Percentiles rank a stretch among this genome's conserved stretches.
phyloP scores from a whole-genome alignment of 2,797 vertebrate species.

The Trematomus bernacchii region DNA sequence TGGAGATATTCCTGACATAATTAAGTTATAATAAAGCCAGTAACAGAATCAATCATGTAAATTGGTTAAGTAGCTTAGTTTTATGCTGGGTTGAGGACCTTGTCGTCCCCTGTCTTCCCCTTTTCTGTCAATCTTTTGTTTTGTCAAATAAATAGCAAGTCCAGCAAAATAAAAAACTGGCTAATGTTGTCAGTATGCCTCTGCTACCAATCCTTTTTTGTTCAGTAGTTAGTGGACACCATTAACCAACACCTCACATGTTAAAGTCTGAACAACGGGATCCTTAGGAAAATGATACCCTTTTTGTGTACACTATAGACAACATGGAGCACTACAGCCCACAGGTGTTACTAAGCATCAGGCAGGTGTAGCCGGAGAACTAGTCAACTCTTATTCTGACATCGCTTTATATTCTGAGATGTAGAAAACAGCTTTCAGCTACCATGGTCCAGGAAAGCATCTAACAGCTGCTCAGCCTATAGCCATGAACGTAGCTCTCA shows the following conservation, averaged over 20 bases:
- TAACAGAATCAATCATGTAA: no score
- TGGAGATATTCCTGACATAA: no score
- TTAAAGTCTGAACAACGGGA: conserved; percentile 11
- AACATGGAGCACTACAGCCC: neutral
- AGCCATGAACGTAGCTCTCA: conserved; percentile 23
- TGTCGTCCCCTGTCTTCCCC: no score
- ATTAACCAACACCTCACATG: neutral
- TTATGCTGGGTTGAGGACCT: no score
- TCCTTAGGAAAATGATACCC: conserved; percentile 3
- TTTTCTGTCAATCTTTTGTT: no score
- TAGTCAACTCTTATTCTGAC: conserved; percentile 7
- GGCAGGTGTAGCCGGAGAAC: conserved; percentile 10
- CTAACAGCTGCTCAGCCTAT: conserved; percentile 44
- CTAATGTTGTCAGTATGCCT: neutral
- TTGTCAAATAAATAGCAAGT: no score
- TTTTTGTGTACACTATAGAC: neutral
- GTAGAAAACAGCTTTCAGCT: conserved; percentile 26
- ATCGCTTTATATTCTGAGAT: conserved; percentile 22
- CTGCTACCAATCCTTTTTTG: neutral
- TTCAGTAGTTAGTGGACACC: neutral
- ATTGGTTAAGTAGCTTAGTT: no score
- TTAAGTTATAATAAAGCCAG: no score
- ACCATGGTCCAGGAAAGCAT: conserved; percentile 24
- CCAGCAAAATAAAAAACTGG: neutral
- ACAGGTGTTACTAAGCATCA: conserved; percentile 3